Evolutionary conservation across 1,140 invertebrate genomes (phyloP), one percentile per base, ranked within the genome.

Genomic region (Apis cerana): DNA sequence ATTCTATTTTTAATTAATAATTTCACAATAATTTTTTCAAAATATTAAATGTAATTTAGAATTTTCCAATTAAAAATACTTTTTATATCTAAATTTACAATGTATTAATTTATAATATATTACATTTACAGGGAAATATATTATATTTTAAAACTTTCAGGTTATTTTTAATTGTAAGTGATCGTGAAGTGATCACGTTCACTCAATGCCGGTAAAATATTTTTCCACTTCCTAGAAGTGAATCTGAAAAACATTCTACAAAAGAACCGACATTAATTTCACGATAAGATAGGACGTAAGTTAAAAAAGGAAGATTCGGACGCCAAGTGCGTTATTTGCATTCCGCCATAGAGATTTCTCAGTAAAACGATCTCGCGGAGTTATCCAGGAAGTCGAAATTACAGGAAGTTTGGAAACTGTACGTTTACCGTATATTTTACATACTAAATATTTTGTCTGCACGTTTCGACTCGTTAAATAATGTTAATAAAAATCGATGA

Each of bases 351-450:
- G 50, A 62, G 58, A 80, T 75, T 80, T 80, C 79, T 75, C n/a
- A 61, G 79, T 80, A 80, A 80, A 80, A 56, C 61, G 61, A 80
- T 80, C 71, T 74, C 52, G 59, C 61, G 61, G 27, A 50, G 61
- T 27, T 74, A 75, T 65, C 50, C 70, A 65, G 61, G 79, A 80
- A 80, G 33, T 65, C 33, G 59, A 54, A n/a, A 33, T 48, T 52
- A 19, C 79, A 80, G 79, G 79, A 80, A 80, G 79, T 80, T 74
- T 80, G 70, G 59, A 80, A 75, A 75, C 61, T 56, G 59, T 61
- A 58, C 61, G 50, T 64, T 75, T 59, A 61, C 70, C 17, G 17
- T 27, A 43, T 43, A 43, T 43, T 43, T 43, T 43, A 43, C n/a
- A 8, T 15, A 59, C 48, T 80, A 65, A 74, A 74, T 80, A 80